Evolutionary conservation across 2,888 invertebrate genomes (phyloP), one percentile per base, ranked within the genome.

Genomic region (Gymnoscelis rufifasciata): DNA sequence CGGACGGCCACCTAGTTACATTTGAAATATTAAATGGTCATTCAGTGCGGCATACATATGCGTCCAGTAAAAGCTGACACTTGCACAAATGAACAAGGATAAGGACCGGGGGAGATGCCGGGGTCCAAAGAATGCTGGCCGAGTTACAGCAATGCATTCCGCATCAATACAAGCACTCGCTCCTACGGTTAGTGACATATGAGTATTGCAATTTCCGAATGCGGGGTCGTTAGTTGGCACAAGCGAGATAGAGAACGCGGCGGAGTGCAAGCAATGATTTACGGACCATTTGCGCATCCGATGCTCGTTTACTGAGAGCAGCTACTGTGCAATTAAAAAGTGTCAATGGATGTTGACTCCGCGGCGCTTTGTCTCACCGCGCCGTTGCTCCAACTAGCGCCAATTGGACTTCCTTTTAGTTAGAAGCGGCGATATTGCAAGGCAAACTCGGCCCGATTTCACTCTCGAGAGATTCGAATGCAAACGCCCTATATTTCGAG

Each of bases 141-240:
- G 59, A 56, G 54, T 58, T 57, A 56, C 54, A 55, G 71, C 73
- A 69, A 71, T 74, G 68, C 69, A 74, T 70, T 67, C 63, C 66
- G 57, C 68, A 68, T 75, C 79, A 76, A 76, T 76, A 74, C 71
- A 70, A 69, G 66, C 68, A 66, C 71, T 69, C 65, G 71, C 68
- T 68, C 62, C 69, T 64, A 69, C 66, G 66, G 64, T 65, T 71
- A 68, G 71, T 82, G 79, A 82, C 82, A 81, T 76, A 78, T 74
- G 81, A 81, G 78, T 75, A 79, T 80, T 78, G 82, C 78, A 80
- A 83, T 82, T 79, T 82, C 80, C 80, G 78, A 78, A 73, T 68
- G 73, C 66, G 65, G 63, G 66, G 69, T 80, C 72, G 77, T 80
- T 79, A 75, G 66, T 63, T 68, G 64, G 62, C 59, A 63, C 56